Conservation (phyloP, 92 coral and sea anemone genomes). For the Virgularia gustaviana region DNA sequence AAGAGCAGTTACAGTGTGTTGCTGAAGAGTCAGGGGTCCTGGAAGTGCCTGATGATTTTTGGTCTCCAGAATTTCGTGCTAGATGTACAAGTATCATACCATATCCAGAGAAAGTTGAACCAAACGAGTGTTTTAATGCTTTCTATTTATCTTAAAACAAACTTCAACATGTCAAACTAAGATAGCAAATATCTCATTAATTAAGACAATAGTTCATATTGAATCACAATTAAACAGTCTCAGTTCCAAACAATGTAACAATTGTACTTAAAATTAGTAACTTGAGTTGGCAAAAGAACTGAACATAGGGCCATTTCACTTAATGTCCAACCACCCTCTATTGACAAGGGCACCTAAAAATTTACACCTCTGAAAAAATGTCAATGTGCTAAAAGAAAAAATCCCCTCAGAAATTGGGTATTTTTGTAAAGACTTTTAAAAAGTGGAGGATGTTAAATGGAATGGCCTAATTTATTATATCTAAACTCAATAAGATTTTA, state of each 20-base stretch:
- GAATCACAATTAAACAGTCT: no score
- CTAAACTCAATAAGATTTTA: neutral
- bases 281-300: no score
- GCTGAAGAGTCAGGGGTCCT: slow-evolving; percentile 21
- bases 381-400: neutral
- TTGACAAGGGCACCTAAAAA: no score
- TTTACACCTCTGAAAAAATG: no score
- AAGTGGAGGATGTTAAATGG: no score
- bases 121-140: slow-evolving; percentile 25
- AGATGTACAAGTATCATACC: neutral
- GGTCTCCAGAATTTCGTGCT: slow-evolving; percentile 17
- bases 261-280: no score
- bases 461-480: neutral
- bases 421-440: no score
- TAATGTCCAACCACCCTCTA: no score
- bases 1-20: slow-evolving; percentile 14
- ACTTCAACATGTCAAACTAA: slow-evolving; percentile 2
- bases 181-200: neutral
- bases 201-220: no score
- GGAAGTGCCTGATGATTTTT: slow-evolving; percentile 7
- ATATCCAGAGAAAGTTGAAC: slow-evolving; percentile 16
- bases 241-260: no score
- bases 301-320: no score
- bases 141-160: slow-evolving; percentile 16
- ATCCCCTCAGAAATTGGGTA: no score